Base-by-base conservation (phyloP, 92 coral and sea anemone genomes). In the Heteractis magnifica region DNA sequence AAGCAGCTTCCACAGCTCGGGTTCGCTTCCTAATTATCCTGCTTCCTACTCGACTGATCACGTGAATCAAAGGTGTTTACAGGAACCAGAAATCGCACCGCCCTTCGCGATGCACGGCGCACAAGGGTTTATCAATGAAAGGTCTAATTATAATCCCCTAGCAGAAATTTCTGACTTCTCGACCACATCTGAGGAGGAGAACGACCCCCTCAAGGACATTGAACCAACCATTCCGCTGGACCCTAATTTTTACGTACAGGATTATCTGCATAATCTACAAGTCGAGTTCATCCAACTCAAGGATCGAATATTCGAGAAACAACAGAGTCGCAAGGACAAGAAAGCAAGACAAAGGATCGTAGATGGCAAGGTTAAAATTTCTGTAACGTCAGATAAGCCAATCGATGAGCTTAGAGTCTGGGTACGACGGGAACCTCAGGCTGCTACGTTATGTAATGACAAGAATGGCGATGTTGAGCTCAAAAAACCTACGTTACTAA, bases 261-360 rank as follows among this genome's bases (percentile, higher is more conserved):
- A 65, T 26, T 85, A 85, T 48, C 55, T 78, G 7, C 83, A 72
- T 18, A 56, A 26, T 76, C 58, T 68, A 6, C 76, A 19, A 0
- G 71, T 72, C 6, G 87, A 86, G 82, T 93, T 93, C 50, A 68
- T 83, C 26, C 91, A 93, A 15, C 75, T 93, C 78, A 81, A 86
- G 76, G 85, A 86, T 56, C 85, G 91, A 44, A 81, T 93, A n/a
- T 91, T 93, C 79, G 94, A 93, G 86, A 93, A 93, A 41, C 91
- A 87, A 59, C 97, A 93, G 64, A 91, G 97, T 50, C 97, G 97
- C 6, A 93, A 93, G 70, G 93, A 88, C 64, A 91, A 91, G 77
- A 81, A 86, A 62, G 97, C 97, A 10, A 81, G 97, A 15, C 97
- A 93, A 79, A 88, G 90, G 74, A 87, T 93, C 16, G 83, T 89